Base-by-base conservation (phyloP, 2,888 invertebrate genomes). In the Lordiphosa fenestrarum region DNA sequence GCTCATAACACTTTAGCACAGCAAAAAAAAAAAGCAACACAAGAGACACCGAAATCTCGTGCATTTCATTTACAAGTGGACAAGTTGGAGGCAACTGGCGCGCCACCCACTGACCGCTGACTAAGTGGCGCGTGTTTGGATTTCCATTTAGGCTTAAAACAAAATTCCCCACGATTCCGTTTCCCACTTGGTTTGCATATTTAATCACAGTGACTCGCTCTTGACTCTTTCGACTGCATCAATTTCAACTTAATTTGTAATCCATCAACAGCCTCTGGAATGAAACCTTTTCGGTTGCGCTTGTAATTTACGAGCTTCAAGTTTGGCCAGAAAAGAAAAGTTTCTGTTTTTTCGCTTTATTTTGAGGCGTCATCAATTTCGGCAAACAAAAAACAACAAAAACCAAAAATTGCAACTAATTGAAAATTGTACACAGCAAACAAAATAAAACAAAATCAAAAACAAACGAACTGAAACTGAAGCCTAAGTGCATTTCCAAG, bases 401-500 rank as follows among this genome's bases (percentile, higher is more conserved):
- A 41, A 41, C 33, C 44, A 33, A 33, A 44, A 44, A 44, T 83
- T 80, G 83, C 83, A 78, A 73, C 69, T 69, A 84, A 82, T 84
- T 80, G 74, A 78, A 70, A 69, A 74, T 63, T 60, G 62, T 74
- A 64, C 73, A 65, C 48, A 71, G 30, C 30, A 65, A 82, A 56
- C 58, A 56, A 74, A n/a, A n/a, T n/a, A 78, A 64, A 67, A 37
- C 41, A 38, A 51, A 66, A 50, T 9, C 30, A 30, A 30, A 30
- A 30, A 10, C 44, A 44, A 33, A 33, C 30, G 33, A 21, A 52
- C 35, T 44, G 57, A 64, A 66, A 69, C 61, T 66, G 71, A 77
- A 72, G 80, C 74, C 74, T 83, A 84, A 86, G 77, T 86, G 86
- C 85, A 71, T 69, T 69, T 69, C 61, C 86, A 84, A 84, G 84